A percentile compares a stretch with the other conserved stretches of the same genome.
These are phyloP conservation scores for Drosophila repleta DNA, from an alignment of 1,140 invertebrate genomes.

Conservation along the genomic window DNA sequence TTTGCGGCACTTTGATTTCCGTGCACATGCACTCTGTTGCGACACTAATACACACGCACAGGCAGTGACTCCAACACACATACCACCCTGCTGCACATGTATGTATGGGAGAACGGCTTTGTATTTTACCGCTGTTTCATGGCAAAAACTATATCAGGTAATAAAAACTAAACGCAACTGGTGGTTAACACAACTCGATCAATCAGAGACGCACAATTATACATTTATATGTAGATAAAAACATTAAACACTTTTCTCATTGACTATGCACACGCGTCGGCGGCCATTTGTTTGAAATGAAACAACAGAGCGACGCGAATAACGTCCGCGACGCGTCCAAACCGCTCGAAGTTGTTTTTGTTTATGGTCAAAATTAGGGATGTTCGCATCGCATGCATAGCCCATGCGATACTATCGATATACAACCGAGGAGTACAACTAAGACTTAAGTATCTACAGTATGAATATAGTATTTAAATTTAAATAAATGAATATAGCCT, in stretches of 20 bases:
- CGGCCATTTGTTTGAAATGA: slow-evolving; percentile 58
- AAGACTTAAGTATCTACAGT: no score
- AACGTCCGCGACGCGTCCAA: slow-evolving; percentile 34
- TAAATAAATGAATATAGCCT: no score
- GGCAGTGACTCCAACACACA: slow-evolving; percentile 20
- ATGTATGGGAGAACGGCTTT: slow-evolving; percentile 34
- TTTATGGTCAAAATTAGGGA: slow-evolving; percentile 45
- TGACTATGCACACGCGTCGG: slow-evolving; percentile 32
- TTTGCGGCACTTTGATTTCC: slow-evolving; percentile 46
- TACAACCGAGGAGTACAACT: neutral
- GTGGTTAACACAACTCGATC: slow-evolving; percentile 1
- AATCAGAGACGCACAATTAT: slow-evolving; percentile 17
- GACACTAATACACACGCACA: slow-evolving; percentile 40
- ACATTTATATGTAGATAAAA: slow-evolving; percentile 27
- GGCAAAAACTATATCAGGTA: slow-evolving; percentile 25
- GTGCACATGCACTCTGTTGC: slow-evolving; percentile 61
- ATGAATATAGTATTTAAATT: no score
- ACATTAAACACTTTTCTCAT: slow-evolving; percentile 35
- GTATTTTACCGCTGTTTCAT: slow-evolving; percentile 26
- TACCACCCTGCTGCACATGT: neutral
- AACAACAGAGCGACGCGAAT: slow-evolving; percentile 37
- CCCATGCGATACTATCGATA: slow-evolving; percentile 1
- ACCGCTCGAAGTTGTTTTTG: slow-evolving; percentile 46
- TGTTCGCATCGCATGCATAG: slow-evolving; percentile 7
- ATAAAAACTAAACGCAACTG: slow-evolving; percentile 5